A percentile compares a stretch with the other conserved stretches of the same genome.
Conservation (phyloP, 2,888 invertebrate genomes). For the Dorcus hopei region DNA sequence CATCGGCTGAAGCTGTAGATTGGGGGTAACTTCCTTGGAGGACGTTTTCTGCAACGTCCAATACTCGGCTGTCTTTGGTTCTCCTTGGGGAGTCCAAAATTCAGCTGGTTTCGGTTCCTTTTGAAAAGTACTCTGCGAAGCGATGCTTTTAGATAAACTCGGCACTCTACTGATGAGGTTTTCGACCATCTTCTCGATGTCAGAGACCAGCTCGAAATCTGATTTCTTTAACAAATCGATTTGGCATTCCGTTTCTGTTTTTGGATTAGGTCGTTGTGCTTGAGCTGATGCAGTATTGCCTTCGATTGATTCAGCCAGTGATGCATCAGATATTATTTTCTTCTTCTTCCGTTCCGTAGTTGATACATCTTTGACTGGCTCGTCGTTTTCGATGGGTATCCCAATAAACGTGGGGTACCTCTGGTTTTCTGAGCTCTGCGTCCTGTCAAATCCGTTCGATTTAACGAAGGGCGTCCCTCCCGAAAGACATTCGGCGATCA, state of each 20-base stretch:
- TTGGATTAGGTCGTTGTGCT: neutral
- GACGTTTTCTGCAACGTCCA: too few species aligned
- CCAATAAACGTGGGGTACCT: slow-evolving; percentile 16
- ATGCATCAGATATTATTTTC: neutral
- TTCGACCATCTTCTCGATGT: neutral
- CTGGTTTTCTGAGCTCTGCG: slow-evolving; percentile 7
- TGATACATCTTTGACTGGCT: neutral
- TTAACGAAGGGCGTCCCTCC: neutral
- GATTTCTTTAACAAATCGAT: neutral
- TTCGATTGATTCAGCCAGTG: neutral
- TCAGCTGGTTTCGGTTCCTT: neutral
- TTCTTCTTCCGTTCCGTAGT: slow-evolving; percentile 1
- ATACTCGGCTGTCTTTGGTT: neutral
- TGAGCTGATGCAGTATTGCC: neutral
- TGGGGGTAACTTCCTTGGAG: too few species aligned
- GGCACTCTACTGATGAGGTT: too few species aligned
- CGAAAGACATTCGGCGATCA: neutral
- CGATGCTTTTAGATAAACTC: too few species aligned
- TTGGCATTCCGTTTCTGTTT: neutral
- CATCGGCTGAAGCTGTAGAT: too few species aligned
- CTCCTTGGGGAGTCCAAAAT: neutral
- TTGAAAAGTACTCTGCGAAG: neutral
- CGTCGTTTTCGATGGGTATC: slow-evolving; percentile 6
- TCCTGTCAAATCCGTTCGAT: neutral
- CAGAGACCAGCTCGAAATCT: neutral